Evolutionary conservation across 2,113 vertebrate genomes (phyloP).

Genomic region (Galemys pyrenaicus): DNA sequence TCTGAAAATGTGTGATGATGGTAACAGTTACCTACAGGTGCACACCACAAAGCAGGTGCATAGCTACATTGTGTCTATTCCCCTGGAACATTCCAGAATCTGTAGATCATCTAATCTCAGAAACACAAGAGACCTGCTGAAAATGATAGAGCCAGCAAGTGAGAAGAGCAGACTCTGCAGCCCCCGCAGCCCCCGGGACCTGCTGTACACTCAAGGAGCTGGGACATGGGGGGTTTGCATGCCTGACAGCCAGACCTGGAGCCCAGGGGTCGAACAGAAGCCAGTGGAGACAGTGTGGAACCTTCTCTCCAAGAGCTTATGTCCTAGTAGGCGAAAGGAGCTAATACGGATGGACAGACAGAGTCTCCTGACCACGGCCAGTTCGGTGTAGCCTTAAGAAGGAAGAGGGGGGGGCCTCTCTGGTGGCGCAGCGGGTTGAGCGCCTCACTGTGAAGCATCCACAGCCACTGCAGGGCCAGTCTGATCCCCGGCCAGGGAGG

Average conservation of each 20-base stretch:
- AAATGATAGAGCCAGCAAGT: neutral
- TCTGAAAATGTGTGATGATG: neutral
- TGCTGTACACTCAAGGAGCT: neutral
- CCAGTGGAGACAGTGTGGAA: neutral
- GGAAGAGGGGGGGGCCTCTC: too few relatives aligned
- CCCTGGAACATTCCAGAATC: neutral
- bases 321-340: neutral
- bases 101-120: neutral
- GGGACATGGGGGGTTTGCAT: rapidly evolving
- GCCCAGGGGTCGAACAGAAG: neutral
- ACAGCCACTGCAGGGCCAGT: too few relatives aligned
- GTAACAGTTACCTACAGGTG: neutral
- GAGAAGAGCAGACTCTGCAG: too few relatives aligned
- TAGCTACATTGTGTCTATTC: neutral
- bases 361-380: too few relatives aligned
- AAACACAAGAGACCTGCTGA: neutral
- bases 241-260: neutral
- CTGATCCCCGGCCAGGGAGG: too few relatives aligned
- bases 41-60: neutral
- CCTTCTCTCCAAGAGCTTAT: neutral
- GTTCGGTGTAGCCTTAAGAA: too few relatives aligned
- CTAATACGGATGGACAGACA: too few relatives aligned
- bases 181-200: too few relatives aligned
- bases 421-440: too few relatives aligned
- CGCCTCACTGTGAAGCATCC: too few relatives aligned